Evolutionary conservation across 92 coral and sea anemone genomes (phyloP).

Genomic region (Zoanthus sansibaricus): DNA sequence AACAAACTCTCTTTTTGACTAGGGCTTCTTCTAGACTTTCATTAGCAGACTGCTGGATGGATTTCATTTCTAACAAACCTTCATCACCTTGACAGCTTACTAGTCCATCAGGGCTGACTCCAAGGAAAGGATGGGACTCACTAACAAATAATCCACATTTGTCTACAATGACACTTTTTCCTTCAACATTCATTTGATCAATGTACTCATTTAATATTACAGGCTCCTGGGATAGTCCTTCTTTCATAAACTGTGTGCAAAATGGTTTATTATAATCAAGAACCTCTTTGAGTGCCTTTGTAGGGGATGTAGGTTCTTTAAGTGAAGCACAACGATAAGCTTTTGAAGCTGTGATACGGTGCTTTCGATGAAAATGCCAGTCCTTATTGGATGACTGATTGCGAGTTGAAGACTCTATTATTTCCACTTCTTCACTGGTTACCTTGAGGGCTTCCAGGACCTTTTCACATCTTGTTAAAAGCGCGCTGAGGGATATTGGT

Average conservation of each 20-base stretch:
- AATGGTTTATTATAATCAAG: background rate
- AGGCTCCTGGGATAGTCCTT: conserved; percentile 27
- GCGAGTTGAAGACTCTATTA: conserved; percentile 24
- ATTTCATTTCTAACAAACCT: too few relatives aligned
- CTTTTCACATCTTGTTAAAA: conserved; percentile 23
- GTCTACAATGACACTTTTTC: too few relatives aligned
- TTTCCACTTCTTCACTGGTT: conserved; percentile 6
- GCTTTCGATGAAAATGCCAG: background rate
- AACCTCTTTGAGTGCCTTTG: background rate
- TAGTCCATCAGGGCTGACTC: too few relatives aligned
- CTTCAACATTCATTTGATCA: too few relatives aligned
- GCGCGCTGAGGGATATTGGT: conserved; percentile 32
- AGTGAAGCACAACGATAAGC: conserved; percentile 14
- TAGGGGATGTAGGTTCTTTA: background rate
- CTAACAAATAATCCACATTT: too few relatives aligned
- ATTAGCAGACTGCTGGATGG: background rate
- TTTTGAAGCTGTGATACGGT: background rate
- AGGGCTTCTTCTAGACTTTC: background rate
- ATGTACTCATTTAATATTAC: background rate
- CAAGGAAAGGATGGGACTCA: too few relatives aligned
- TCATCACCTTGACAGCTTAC: too few relatives aligned
- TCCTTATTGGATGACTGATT: background rate
- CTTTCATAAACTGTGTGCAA: conserved; percentile 37
- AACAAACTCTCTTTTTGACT: too few relatives aligned
- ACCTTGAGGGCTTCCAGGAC: background rate